Evolutionary conservation across 2,797 vertebrate species (phyloP), one percentile per base, ranked within the genome.

Genomic region (Euphonia xanthogaster): DNA sequence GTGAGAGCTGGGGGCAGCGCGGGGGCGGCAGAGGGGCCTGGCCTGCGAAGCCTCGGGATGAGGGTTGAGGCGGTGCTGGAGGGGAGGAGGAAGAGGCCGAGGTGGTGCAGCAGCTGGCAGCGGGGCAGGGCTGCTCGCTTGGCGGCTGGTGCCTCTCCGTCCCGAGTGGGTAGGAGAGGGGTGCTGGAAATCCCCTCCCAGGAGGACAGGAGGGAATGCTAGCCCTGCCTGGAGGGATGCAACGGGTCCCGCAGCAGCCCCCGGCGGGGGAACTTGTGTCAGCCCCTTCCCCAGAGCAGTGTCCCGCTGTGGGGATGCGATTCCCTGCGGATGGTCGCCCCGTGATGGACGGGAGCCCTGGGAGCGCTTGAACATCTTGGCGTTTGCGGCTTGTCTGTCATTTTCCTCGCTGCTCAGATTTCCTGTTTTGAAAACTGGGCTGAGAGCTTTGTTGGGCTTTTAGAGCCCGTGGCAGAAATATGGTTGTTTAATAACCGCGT

Each of bases 41-140:
- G 97, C 95, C 97, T 94, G 33, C 42, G 70, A 39, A 87, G 89
- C 91, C 60, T 85, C 20, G 74, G 96, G 76, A 91, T 88, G 87
- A 90, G 54, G 88, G 84, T 50, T 62, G 95, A 86, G 94, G 72
- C 61, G 60, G 88, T 79, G 82, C 88, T 90, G 55, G 57, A 83
- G 45, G 84, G 71, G 71, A 73, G 44, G 74, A 77, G 54, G 85
- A 73, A 63, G 88, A 79, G 90, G 94, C 89, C 77, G 60, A 84
- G 93, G 73, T 62, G 58, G 90, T 79, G 82, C 84, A 88, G 95
- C 67, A 82, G 78, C 78, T 74, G 95, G 89, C 55, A 51, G 47
- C 23, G 53, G 53, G 58, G 74, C 62, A 82, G 68, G 72, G 84
- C 86, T 93, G 50, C 72, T 85, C n/a, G 17, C 76, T 90, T 44